Percentiles rank a stretch among this genome's conserved stretches.
phyloP scores from a whole-genome alignment of 2,888 invertebrate genomes.

The Tetanocera ferruginea region DNA sequence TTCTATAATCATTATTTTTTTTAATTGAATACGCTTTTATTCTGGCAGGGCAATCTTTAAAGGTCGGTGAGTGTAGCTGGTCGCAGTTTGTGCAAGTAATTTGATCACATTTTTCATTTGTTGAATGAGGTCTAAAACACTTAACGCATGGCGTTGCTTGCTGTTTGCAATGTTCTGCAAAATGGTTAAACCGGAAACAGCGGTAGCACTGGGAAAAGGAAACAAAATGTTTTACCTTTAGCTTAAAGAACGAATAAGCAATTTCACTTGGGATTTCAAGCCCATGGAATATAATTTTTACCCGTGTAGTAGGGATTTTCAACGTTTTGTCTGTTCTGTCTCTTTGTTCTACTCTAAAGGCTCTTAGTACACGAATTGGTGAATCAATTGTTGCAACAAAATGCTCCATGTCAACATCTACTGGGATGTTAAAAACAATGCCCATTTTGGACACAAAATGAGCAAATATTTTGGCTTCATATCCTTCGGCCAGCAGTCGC shows the following conservation, averaged over 20 bases:
- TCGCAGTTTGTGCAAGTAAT: too few species aligned
- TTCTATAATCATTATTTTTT: too few species aligned
- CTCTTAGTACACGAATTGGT: neutral
- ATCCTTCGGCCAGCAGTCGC: neutral
- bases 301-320: neutral
- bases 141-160: neutral
- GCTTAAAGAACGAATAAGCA: neutral
- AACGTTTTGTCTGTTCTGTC: neutral
- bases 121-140: neutral
- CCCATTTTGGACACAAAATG: neutral
- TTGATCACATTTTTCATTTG: neutral
- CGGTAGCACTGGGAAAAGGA: neutral
- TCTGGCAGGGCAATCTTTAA: too few species aligned
- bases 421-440: neutral
- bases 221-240: neutral
- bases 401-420: too few species aligned
- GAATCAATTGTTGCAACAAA: neutral
- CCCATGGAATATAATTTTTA: neutral
- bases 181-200: neutral
- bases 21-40: too few species aligned
- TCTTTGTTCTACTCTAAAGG: neutral
- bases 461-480: neutral
- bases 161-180: slow-evolving; percentile 7
- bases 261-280: neutral
- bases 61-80: too few species aligned